Evolutionary conservation across 2,888 invertebrate genomes (phyloP), one percentile per base, ranked within the genome.

Genomic region (Gastrophysa polygoni): DNA sequence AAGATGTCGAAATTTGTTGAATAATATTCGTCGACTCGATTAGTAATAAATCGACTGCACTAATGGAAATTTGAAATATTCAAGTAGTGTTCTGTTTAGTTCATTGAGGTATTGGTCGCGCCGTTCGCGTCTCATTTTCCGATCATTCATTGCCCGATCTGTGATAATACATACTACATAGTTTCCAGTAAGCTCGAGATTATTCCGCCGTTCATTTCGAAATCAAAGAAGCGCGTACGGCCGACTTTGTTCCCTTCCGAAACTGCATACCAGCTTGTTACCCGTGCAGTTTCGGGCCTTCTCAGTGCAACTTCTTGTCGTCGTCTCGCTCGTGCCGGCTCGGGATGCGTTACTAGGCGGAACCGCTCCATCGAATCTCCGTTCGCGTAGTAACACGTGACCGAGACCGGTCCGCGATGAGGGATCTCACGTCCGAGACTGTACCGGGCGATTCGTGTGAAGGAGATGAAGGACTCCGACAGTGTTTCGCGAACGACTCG

Each of bases 251-350:
- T 51, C 50, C 38, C 14, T n/a, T 68, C 65, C 62, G 63, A 66
- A 63, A 68, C 57, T n/a, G 63, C 64, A 67, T 38, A 38, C 38
- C 48, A 28, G 32, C 16, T 61, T 68, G 72, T 72, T 72, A 71
- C 72, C 72, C 72, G 47, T 68, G 67, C 59, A 43, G 62, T 64
- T 70, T 67, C 64, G 64, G 64, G 59, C 66, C 60, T 46, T 61
- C 32, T 47, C 47, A 46, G 16, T 34, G 28, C 8, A 47, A 21
- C 11, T 46, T 34, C 57, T 47, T 24, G 59, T 43, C n/a, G 24
- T 34, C 20, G 32, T 34, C 20, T 48, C 14, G 34, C 59, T 14
- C 1, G 4, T 3, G 10, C 18, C 24, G 16, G 38, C 29, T 50
- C 46, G 38, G 48, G 16, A 28, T 4, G 46, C 57, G 61, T 50